Evolutionary conservation across 2,797 vertebrate species (phyloP), one percentile per base, ranked within the genome.

Genomic region (Gadopsis marmoratus): DNA sequence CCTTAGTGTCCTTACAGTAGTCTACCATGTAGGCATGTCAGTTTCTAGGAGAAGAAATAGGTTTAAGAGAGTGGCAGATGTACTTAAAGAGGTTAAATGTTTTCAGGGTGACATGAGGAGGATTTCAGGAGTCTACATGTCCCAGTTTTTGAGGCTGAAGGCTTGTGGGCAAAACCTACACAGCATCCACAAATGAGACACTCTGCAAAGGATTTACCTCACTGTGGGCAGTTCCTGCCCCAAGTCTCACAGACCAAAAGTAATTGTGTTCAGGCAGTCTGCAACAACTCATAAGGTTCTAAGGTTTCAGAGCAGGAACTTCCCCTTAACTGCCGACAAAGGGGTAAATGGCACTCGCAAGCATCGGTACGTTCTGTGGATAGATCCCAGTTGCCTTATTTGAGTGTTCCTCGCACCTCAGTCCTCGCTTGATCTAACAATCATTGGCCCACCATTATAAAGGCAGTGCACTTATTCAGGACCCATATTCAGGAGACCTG

Each of bases 191-290:
- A 65, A 71, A 78, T 23, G 19, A 71, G 4, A 50, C 23, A 58
- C 31, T 26, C 26, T 7, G 26, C 58, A 61, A n/a, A 67, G 29
- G 63, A 68, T 50, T 68, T 41, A 43, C 5, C 51, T 71, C 53
- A 21, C 71, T 6, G 19, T 64, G 10, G 23, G 12, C 21, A 45
- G 16, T 39, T 29, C 7, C 11, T 29, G 41, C 35, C 48, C 58
- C 58, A 55, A 69, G 41, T 54, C 8, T 41, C 31, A 23, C 21
- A 59, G 33, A 33, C 33, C 26, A 60, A 35, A 66, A 54, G 29
- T 60, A 53, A 78, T 59, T 43, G 26, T 45, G 31, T 37, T 61
- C 29, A 67, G 17, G 37, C 21, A 63, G n/a, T 39, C 60, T 47
- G 48, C 55, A 43, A 23, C n/a, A 50, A 26, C 21, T 58, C 43